These are phyloP conservation scores for Megalonaias nervosa DNA, from an alignment of 1,140 invertebrate genomes.

Conservation along the genomic window DNA sequence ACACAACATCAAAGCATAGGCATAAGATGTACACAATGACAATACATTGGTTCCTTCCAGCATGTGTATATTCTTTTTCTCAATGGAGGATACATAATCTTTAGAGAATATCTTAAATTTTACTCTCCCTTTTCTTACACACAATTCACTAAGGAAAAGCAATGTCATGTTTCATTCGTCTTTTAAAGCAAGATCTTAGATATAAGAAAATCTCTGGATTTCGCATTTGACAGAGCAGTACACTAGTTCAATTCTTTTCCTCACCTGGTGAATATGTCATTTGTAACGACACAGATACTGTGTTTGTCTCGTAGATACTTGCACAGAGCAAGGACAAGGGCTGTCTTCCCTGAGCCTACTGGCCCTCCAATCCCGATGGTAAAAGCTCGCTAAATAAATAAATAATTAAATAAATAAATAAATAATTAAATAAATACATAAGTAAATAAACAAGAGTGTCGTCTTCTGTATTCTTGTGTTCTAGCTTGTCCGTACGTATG, in stretches of 20 bases:
- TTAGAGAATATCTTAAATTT: no score
- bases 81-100: no score
- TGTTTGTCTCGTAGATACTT: constrained; percentile 56
- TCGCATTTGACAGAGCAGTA: no score
- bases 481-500: not conserved
- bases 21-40: no score
- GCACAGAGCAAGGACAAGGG: constrained; percentile 66
- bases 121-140: no score
- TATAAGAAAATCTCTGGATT: no score
- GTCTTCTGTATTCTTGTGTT: not conserved
- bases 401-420: constrained; percentile 3
- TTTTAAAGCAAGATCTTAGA: no score
- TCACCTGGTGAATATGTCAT: constrained; percentile 71
- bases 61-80: no score
- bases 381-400: constrained; percentile 62
- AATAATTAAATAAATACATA: constrained; percentile 27
- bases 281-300: constrained; percentile 69
- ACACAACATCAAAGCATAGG: no score
- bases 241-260: not conserved
- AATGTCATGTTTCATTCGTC: no score
- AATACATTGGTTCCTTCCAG: no score
- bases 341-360: constrained; percentile 71
- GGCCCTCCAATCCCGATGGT: constrained; percentile 71
- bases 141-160: no score
- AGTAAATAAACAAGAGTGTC: constrained; percentile 11